Conservation (phyloP, 2,888 invertebrate species). For the Anthophora plumipes region DNA sequence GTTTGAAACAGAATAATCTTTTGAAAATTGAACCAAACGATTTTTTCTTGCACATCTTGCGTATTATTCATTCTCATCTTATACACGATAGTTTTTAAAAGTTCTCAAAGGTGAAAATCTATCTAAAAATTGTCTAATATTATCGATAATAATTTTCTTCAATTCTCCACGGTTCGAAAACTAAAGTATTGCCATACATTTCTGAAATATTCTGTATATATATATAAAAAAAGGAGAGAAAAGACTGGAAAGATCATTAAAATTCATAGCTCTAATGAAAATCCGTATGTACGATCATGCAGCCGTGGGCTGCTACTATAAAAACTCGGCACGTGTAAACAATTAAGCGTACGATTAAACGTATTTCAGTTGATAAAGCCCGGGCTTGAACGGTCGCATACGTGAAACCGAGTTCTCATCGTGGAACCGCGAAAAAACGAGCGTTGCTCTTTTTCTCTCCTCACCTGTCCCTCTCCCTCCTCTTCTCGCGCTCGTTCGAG, state of each 20-base stretch:
- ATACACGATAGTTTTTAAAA: no score
- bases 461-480: not conserved
- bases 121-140: no score
- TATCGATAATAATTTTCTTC: no score
- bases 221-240: not conserved
- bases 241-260: not conserved
- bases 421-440: constrained; percentile 3
- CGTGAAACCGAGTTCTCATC: not conserved
- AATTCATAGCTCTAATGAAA: not conserved
- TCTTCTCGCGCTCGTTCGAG: constrained; percentile 14
- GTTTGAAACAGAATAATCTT: no score
- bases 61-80: no score
- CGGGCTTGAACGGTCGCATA: constrained; percentile 23
- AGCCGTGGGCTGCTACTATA: not conserved
- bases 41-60: no score
- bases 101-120: no score
- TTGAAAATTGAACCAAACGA: no score
- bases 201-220: no score
- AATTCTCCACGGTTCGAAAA: no score
- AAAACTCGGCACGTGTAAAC: constrained; percentile 38
- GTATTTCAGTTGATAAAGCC: constrained; percentile 53
- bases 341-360: constrained; percentile 55
- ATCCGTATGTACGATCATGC: not conserved
- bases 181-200: no score
- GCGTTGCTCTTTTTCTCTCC: not conserved